phyloP scores from a whole-genome alignment of 1,140 invertebrate species.

The Colletes latitarsis region DNA sequence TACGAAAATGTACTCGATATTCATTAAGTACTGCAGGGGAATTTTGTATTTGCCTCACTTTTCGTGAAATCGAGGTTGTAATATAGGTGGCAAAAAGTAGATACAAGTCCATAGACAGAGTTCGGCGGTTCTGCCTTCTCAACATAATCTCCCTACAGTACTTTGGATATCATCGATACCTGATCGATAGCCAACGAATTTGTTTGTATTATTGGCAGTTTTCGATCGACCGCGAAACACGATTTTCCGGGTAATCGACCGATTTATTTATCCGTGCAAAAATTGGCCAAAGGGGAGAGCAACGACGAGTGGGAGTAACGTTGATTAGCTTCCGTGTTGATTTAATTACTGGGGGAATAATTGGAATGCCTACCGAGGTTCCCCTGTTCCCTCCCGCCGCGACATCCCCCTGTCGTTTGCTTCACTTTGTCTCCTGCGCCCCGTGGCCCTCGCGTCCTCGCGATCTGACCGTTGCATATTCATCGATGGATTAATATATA shows the following conservation, averaged over 20 bases:
- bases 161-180: no score
- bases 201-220: constrained; percentile 9
- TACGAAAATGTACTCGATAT: no score
- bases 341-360: constrained; percentile 77
- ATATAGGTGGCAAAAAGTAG: no score
- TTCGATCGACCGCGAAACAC: constrained; percentile 13
- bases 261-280: constrained; percentile 70
- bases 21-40: no score
- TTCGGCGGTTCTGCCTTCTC: no score
- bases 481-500: constrained; percentile 74
- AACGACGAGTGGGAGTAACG: constrained; percentile 50
- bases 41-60: no score
- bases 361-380: constrained; percentile 72
- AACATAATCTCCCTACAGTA: no score
- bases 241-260: constrained; percentile 53
- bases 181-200: no score
- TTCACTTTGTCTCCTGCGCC: constrained; percentile 57
- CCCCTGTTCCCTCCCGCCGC: constrained; percentile 46
- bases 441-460: constrained; percentile 49
- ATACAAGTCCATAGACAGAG: no score
- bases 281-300: constrained; percentile 21
- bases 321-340: constrained; percentile 77
- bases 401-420: constrained; percentile 55
- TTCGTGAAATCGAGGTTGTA: no score
- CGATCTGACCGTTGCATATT: constrained; percentile 71